Evolutionary conservation across 2,888 invertebrate genomes (phyloP).

Genomic region (Ellobium chinense): DNA sequence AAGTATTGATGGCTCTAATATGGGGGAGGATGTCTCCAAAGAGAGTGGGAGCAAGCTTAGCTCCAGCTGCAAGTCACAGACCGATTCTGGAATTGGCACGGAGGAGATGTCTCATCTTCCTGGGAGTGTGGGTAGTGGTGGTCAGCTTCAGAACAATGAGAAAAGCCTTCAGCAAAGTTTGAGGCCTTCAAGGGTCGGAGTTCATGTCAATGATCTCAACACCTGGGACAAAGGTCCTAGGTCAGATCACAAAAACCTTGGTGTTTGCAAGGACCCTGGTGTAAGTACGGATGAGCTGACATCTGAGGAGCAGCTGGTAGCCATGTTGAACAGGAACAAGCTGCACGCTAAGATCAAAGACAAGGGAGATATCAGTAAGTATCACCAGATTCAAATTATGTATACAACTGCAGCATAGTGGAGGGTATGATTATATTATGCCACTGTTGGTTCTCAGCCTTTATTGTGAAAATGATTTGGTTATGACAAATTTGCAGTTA

Average conservation of each 20-base stretch:
- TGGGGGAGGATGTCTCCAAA: conserved; percentile 55
- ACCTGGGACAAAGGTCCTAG: conserved; percentile 57
- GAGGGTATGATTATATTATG: no score
- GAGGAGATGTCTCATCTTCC: conserved; percentile 11
- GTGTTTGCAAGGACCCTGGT: conserved; percentile 47
- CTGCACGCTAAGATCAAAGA: conserved; percentile 61
- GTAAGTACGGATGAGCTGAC: conserved; percentile 64
- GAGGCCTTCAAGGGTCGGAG: conserved; percentile 61
- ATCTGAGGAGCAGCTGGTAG: conserved; percentile 69
- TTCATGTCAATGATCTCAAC: conserved; percentile 70
- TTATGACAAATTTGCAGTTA: no score
- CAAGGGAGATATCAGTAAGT: conserved; percentile 55
- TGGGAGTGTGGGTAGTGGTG: not conserved
- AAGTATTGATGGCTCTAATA: conserved; percentile 55
- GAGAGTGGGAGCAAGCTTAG: conserved; percentile 56
- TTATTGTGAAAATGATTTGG: no score
- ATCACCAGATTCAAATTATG: no score
- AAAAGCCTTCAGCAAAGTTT: conserved; percentile 55
- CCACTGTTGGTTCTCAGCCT: no score
- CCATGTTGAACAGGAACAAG: conserved; percentile 67
- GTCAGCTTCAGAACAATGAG: conserved; percentile 68
- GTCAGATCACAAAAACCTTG: conserved; percentile 56
- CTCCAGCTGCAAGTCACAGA: conserved; percentile 61
- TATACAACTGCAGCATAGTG: no score
- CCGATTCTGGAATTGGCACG: conserved; percentile 65